Evolutionary conservation across 2,888 invertebrate species (phyloP).

Genomic region (Ochropleura leucogaster): DNA sequence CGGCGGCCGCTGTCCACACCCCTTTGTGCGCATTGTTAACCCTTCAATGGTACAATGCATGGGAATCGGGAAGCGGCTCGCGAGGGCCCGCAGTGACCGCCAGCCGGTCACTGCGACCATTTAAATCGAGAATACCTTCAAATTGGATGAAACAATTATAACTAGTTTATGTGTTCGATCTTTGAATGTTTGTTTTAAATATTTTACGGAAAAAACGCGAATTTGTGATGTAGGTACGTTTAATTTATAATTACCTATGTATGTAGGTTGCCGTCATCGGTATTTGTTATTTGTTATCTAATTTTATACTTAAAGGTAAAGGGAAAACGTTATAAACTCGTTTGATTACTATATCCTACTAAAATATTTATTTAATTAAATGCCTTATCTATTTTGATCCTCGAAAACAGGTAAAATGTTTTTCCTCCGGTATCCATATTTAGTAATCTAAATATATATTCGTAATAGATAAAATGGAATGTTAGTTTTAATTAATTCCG

Average conservation of each 20-base stretch:
- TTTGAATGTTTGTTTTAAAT: conserved; percentile 13
- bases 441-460: conserved; percentile 17
- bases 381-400: conserved; percentile 35
- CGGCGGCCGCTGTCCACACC: conserved; percentile 87
- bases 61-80: conserved; percentile 88
- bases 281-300: conserved; percentile 15
- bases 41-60: conserved; percentile 85
- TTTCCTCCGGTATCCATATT: conserved; percentile 10
- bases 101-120: conserved; percentile 77
- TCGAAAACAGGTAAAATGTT: conserved; percentile 56
- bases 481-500: conserved; percentile 38
- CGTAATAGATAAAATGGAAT: conserved; percentile 4
- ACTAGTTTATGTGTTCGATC: conserved; percentile 42
- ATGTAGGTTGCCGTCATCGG: neutral
- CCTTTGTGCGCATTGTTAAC: conserved; percentile 86
- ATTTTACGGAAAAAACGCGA: conserved; percentile 15
- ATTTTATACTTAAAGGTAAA: conserved; percentile 30
- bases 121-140: conserved; percentile 78
- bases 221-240: neutral
- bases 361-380: conserved; percentile 29
- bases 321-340: conserved; percentile 30
- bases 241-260: neutral
- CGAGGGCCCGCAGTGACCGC: conserved; percentile 40
- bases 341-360: conserved; percentile 24
- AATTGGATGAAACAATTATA: conserved; percentile 57